Evolutionary conservation across 53 echinoderm and acorn worm species (phyloP).

Genomic region (Patiria pectinifera): DNA sequence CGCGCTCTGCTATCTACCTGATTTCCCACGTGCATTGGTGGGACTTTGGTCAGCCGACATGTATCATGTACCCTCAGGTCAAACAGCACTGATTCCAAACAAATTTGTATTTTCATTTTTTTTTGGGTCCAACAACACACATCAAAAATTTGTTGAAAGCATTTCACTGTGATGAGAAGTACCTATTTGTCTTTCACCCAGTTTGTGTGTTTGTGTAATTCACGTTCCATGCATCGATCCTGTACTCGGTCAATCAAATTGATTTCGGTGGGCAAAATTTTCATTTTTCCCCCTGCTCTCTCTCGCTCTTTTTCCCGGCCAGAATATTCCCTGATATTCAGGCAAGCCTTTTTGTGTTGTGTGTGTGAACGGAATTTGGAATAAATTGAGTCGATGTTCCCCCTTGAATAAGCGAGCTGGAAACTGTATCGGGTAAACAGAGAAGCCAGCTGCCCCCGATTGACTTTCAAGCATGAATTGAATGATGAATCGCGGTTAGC

Average conservation of each 20-base stretch:
- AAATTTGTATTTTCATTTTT: too few relatives aligned
- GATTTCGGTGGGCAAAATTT: background rate
- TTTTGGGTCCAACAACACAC: too few relatives aligned
- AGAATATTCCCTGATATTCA: background rate
- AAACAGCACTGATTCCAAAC: too few relatives aligned
- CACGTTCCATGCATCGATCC: background rate
- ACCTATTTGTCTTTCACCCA: background rate
- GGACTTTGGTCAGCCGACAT: background rate
- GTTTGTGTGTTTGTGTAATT: background rate
- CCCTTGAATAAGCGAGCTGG: slow-evolving; percentile 31
- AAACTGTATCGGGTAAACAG: slow-evolving; percentile 42
- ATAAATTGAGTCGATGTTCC: slow-evolving; percentile 37
- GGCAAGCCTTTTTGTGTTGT: background rate
- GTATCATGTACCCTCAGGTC: background rate
- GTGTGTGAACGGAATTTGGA: slow-evolving; percentile 5
- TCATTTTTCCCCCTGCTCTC: background rate
- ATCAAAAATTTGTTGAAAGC: background rate
- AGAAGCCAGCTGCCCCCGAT: slow-evolving; percentile 39
- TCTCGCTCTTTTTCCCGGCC: background rate
- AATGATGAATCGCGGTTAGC: slow-evolving; percentile 10
- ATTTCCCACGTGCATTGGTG: background rate
- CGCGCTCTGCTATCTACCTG: background rate
- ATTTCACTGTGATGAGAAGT: background rate
- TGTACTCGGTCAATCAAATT: background rate
- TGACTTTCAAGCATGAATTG: slow-evolving; percentile 8